Conservation (phyloP, 1,140 invertebrate genomes). For the Drosophila pallidifrons region DNA sequence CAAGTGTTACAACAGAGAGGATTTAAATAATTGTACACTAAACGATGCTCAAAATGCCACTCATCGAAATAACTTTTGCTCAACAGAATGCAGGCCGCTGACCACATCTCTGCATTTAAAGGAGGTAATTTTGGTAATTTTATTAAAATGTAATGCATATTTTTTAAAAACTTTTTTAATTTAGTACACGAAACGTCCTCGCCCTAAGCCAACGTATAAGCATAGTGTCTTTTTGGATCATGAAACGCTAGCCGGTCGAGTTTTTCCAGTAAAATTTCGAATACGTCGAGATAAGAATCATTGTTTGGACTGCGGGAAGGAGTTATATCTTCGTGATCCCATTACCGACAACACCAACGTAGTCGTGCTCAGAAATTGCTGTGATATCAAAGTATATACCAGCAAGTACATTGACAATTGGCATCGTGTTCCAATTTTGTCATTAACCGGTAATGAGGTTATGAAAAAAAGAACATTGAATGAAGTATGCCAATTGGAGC, state of each 20-base stretch:
- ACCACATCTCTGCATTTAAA: constrained; percentile 48
- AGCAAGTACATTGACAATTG: constrained; percentile 49
- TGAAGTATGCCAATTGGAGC: constrained; percentile 43
- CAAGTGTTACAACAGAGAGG: background rate
- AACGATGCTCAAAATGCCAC: constrained; percentile 34
- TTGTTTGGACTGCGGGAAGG: constrained; percentile 47
- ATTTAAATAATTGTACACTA: constrained; percentile 32
- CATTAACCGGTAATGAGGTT: constrained; percentile 31
- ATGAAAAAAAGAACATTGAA: constrained; percentile 16
- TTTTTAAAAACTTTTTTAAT: background rate
- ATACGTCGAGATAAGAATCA: constrained; percentile 42
- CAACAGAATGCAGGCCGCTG: constrained; percentile 41
- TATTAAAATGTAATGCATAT: background rate
- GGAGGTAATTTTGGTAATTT: constrained; percentile 38
- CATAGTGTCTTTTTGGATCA: constrained; percentile 48
- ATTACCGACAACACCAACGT: constrained; percentile 53
- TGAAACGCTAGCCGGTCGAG: constrained; percentile 52
- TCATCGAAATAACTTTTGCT: constrained; percentile 48
- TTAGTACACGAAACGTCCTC: constrained; percentile 56
- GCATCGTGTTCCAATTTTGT: constrained; percentile 58
- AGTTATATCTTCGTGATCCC: constrained; percentile 43
- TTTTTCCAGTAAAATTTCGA: constrained; percentile 59
- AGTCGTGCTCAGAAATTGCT: constrained; percentile 56
- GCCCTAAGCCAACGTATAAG: constrained; percentile 52
- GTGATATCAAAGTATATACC: constrained; percentile 59